phyloP scores from a whole-genome alignment of 1,140 invertebrate genomes.

The Pseudomyrmex gracilis region DNA sequence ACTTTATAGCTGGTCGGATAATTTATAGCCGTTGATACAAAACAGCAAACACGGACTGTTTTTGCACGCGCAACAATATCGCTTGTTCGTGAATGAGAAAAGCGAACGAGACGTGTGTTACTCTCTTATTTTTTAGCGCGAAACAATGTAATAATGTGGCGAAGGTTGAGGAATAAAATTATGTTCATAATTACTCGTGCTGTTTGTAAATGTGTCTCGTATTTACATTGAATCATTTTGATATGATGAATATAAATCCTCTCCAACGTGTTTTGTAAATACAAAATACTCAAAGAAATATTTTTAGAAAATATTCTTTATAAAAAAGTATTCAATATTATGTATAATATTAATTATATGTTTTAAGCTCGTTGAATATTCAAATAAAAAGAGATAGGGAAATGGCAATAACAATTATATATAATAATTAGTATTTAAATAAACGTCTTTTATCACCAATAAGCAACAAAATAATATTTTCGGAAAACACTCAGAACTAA shows the following conservation, averaged over 20 bases:
- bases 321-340: no score
- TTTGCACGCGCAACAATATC: constrained; percentile 23
- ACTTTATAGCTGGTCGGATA: constrained; percentile 42
- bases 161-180: neutral
- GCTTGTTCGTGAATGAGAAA: constrained; percentile 35
- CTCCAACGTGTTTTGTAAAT: no score
- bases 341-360: no score
- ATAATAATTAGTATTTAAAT: no score
- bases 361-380: no score
- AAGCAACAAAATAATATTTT: neutral
- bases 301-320: no score
- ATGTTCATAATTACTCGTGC: neutral
- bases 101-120: neutral
- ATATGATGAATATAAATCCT: neutral
- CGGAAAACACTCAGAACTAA: neutral
- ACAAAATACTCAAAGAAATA: no score
- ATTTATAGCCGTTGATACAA: constrained; percentile 31
- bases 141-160: neutral
- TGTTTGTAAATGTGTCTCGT: neutral
- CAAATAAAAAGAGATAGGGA: no score
- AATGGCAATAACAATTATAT: no score
- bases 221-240: neutral
- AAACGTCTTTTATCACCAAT: no score
- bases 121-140: constrained; percentile 20
- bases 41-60: constrained; percentile 26